Conservation (phyloP, 1,140 invertebrate species). For the Adelges cooleyi region DNA sequence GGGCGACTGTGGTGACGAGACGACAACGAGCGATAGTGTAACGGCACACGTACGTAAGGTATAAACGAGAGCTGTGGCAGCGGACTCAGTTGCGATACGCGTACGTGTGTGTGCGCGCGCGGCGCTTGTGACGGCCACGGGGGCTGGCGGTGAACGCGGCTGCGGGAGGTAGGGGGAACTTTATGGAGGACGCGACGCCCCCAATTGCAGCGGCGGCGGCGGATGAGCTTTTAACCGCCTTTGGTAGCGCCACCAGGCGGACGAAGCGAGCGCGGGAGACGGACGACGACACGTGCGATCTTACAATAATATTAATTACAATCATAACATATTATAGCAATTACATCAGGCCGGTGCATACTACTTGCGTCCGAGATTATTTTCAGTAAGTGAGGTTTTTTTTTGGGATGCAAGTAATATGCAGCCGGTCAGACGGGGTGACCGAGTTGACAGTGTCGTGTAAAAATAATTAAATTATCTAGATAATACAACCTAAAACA, state of each 20-base stretch:
- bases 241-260: not conserved
- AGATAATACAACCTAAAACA: too few relatives aligned
- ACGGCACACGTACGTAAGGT: not conserved
- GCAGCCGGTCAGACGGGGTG: too few relatives aligned
- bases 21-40: not conserved
- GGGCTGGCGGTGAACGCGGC: not conserved
- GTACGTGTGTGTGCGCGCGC: too few relatives aligned
- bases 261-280: not conserved
- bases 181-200: not conserved
- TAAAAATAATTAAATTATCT: too few relatives aligned
- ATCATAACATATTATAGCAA: too few relatives aligned
- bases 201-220: not conserved
- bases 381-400: too few relatives aligned
- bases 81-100: too few relatives aligned
- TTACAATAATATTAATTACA: not conserved
- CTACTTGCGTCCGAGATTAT: too few relatives aligned
- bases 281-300: not conserved
- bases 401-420: too few relatives aligned
- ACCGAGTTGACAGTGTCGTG: too few relatives aligned
- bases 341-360: too few relatives aligned
- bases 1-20: not conserved
- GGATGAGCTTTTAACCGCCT: conserved; percentile 5
- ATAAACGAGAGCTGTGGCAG: too few relatives aligned
- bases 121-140: not conserved
- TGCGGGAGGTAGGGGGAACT: not conserved